Conservation (phyloP, 2,888 invertebrate species). For the Luffia ferchaultella region DNA sequence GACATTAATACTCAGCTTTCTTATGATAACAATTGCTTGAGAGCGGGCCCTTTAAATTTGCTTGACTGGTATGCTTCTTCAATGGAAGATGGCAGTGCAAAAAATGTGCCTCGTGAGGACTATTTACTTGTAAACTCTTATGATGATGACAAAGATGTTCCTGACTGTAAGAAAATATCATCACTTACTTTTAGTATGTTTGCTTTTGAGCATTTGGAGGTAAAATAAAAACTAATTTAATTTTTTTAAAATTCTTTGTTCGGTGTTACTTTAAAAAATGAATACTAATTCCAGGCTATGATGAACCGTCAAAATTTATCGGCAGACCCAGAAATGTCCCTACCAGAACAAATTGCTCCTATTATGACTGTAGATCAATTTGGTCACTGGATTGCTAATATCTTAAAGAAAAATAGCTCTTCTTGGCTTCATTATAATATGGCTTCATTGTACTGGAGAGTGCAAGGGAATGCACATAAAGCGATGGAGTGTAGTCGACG, state of each 20-base stretch:
- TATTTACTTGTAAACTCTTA: conserved; percentile 20
- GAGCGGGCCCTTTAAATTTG: conserved; percentile 70
- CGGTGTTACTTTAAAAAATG: background rate
- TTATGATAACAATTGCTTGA: conserved; percentile 70
- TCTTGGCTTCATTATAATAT: conserved; percentile 84
- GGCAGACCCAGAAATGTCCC: conserved; percentile 27
- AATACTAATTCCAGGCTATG: conserved; percentile 33
- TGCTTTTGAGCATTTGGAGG: conserved; percentile 70
- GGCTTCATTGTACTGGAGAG: conserved; percentile 82
- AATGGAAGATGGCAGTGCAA: conserved; percentile 61
- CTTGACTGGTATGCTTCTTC: conserved; percentile 73
- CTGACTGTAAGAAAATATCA: conserved; percentile 71
- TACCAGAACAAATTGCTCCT: conserved; percentile 31
- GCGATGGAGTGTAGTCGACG: conserved; percentile 82
- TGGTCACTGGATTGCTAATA: conserved; percentile 71
- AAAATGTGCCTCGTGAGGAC: conserved; percentile 41
- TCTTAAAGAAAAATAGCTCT: conserved; percentile 70
- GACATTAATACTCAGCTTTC: conserved; percentile 69
- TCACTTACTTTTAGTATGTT: conserved; percentile 68
- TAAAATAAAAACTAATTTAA: conserved; percentile 24
- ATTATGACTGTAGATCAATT: conserved; percentile 41
- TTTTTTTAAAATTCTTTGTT: conserved; percentile 34
- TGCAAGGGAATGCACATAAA: conserved; percentile 75
- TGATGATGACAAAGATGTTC: conserved; percentile 38
- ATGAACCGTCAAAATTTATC: conserved; percentile 37